Conservation (phyloP, 1,140 invertebrate species). For the Polyergus mexicanus region DNA sequence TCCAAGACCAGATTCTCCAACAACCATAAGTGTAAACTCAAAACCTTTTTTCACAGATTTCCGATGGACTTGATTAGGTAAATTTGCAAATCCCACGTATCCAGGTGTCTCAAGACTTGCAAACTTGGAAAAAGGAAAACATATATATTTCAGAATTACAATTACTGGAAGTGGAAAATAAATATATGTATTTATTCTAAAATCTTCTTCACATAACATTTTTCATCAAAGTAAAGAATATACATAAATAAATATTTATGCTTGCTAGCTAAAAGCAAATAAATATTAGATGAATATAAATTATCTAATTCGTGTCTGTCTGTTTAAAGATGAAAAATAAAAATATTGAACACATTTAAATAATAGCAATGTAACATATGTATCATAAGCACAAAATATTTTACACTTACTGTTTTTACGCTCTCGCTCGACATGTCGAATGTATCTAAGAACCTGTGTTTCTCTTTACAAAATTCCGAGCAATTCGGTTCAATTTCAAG, state of each 20-base stretch:
- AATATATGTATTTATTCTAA: neutral
- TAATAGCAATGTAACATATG: no score
- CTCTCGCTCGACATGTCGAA: constrained; percentile 83
- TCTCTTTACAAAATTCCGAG: neutral
- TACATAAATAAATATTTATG: neutral
- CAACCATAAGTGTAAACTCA: constrained; percentile 99
- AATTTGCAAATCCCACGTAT: constrained; percentile 97
- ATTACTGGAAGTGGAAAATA: neutral
- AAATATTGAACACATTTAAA: no score
- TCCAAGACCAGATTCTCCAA: constrained; percentile 98
- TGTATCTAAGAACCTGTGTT: neutral
- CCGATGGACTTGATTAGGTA: constrained; percentile 98
- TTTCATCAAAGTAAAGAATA: neutral
- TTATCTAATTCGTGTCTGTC: no score
- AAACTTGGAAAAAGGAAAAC: constrained; percentile 87
- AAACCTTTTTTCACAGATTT: constrained; percentile 99
- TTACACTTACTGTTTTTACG: constrained; percentile 82
- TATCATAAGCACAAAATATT: no score
- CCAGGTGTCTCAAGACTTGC: constrained; percentile 93
- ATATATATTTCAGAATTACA: constrained; percentile 2
- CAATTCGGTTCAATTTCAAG: constrained; percentile 45
- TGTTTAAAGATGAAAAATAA: no score
- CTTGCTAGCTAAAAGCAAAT: no score
- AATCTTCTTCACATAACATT: no score
- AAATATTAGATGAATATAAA: no score